Base-by-base conservation (phyloP, 2,797 vertebrate genomes). In the Takifugu ocellatus region DNA sequence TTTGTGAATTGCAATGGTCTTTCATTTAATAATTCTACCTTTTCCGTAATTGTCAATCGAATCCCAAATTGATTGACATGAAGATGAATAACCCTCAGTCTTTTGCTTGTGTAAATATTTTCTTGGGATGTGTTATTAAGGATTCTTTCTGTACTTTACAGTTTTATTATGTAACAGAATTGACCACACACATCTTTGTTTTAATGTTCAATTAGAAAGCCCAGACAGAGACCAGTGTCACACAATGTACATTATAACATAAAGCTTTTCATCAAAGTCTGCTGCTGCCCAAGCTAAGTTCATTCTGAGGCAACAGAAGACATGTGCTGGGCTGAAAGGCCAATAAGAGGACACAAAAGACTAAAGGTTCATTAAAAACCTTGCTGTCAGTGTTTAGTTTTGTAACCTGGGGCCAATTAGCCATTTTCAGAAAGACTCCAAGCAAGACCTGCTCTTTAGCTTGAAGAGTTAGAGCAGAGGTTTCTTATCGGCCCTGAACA, bases 371-470 rank as follows among this genome's bases (percentile, higher is more conserved):
- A 90, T 90, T 90, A 90, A 73, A 76, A 88, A 72, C 66, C 69
- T 48, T 61, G 66, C 56, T 66, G 66, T 75, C 75, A 78, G 59
- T 65, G 80, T 80, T 80, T 46, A 71, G 75, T 33, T 50, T 64
- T 53, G 70, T 83, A 83, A 88, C 85, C 84, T 79, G 68, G 85
- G 85, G 83, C 87, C 87, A 91, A 91, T 91, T 90, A 90, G 74
- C 70, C 57, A 10, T 47, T 49, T 81, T 88, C 36, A 70, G 60
- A 68, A 70, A 48, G 24, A 70, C 61, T 73, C 73, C 63, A 69
- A 62, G 75, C 64, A 59, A 51, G 51, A 48, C 70, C 71, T 12
- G 53, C 50, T 15, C 59, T 26, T 47, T 24, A 51, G 59, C 69
- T 24, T 58, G 70, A 71, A 61, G 49, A 50, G 51, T 67, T 77